Conservation (phyloP, 1,140 invertebrate species). For the Bombus huntii region DNA sequence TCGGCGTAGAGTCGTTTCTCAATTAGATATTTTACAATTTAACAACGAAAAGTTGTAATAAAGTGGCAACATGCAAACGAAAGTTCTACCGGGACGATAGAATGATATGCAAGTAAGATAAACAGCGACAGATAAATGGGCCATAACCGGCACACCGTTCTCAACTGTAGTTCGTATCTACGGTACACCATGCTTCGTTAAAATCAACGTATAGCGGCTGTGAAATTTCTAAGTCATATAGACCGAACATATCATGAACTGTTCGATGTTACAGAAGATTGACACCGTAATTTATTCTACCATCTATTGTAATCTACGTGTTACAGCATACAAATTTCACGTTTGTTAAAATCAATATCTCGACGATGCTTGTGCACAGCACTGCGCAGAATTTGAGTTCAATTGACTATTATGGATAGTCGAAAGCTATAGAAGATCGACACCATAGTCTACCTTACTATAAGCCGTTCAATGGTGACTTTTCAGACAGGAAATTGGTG, state of each 20-base stretch:
- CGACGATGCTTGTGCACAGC: neutral
- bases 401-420: neutral
- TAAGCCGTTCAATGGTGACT: neutral
- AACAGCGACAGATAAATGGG: neutral
- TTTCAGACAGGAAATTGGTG: neutral
- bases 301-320: neutral
- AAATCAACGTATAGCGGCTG: neutral
- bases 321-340: no score
- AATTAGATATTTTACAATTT: neutral
- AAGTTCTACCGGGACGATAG: neutral
- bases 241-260: no score
- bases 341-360: neutral
- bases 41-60: no score
- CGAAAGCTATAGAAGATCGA: neutral
- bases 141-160: neutral
- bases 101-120: neutral
- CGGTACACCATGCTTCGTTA: neutral
- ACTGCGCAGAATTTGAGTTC: neutral
- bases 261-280: neutral
- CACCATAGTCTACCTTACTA: neutral
- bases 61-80: neutral
- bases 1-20: neutral
- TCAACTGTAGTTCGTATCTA: neutral
- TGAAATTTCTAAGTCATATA: neutral
- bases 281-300: neutral